phyloP scores from a whole-genome alignment of 2,888 invertebrate genomes.

The Nesidiocoris tenuis region DNA sequence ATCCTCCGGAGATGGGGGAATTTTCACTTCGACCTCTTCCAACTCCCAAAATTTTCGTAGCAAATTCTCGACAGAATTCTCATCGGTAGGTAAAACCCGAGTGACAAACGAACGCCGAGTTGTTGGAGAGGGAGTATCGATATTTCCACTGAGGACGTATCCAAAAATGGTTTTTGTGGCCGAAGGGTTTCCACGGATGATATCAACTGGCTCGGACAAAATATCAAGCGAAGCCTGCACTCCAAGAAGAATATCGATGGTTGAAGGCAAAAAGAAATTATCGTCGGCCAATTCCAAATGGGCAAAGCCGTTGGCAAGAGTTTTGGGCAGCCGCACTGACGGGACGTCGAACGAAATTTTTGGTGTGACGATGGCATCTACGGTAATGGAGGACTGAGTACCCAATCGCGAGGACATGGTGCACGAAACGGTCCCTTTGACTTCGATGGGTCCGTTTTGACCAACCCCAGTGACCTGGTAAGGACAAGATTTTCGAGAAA shows the following conservation, averaged over 20 bases:
- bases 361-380: background rate
- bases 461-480: background rate
- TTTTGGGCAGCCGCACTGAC: background rate
- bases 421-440: background rate
- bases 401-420: background rate
- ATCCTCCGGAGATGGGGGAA: background rate
- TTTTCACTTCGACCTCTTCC: conserved; percentile 2
- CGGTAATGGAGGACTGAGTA: background rate
- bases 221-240: background rate
- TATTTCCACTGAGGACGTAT: background rate
- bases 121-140: background rate
- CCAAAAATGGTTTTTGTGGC: background rate
- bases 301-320: background rate
- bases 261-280: background rate
- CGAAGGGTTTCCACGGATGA: background rate
- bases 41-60: conserved; percentile 7
- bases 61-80: background rate
- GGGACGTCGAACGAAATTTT: background rate
- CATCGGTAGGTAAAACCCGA: no score
- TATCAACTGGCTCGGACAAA: background rate
- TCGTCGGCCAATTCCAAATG: background rate
- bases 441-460: background rate
- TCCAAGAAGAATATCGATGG: background rate
- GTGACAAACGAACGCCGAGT: background rate
- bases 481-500: background rate